Conservation (phyloP, 2,888 invertebrate genomes). For the Drymonia ruficornis region DNA sequence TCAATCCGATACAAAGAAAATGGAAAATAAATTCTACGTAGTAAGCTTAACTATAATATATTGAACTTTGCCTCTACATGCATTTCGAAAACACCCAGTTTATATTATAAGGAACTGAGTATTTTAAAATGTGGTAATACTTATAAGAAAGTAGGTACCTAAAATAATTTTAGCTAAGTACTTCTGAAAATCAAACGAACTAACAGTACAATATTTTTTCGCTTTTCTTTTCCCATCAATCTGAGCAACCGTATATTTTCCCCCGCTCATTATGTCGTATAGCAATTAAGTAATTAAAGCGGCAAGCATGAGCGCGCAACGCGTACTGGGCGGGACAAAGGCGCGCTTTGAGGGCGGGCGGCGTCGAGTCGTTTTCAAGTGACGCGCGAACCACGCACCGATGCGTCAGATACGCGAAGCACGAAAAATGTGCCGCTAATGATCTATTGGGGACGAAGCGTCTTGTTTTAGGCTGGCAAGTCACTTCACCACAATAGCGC, state of each 20-base stretch:
- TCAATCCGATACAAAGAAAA: slow-evolving; percentile 2
- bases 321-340: slow-evolving; percentile 28
- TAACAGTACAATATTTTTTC: background rate
- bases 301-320: slow-evolving; percentile 24
- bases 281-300: slow-evolving; percentile 38
- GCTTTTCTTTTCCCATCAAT: background rate
- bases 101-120: no score
- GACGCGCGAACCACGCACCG: slow-evolving; percentile 5
- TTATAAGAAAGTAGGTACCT: no score
- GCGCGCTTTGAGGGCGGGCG: slow-evolving; percentile 22
- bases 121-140: no score
- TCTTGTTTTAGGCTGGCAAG: no score
- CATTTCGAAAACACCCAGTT: no score
- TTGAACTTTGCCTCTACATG: no score
- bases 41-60: background rate
- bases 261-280: slow-evolving; percentile 28
- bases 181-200: no score
- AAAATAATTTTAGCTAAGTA: no score
- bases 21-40: background rate
- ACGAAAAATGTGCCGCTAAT: slow-evolving; percentile 9
- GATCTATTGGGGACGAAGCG: background rate
- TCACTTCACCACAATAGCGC: no score
- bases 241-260: slow-evolving; percentile 6
- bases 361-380: slow-evolving; percentile 3
- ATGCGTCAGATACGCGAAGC: slow-evolving; percentile 19